Base-by-base conservation (phyloP, 2,888 invertebrate genomes). In the Erebia palarica region DNA sequence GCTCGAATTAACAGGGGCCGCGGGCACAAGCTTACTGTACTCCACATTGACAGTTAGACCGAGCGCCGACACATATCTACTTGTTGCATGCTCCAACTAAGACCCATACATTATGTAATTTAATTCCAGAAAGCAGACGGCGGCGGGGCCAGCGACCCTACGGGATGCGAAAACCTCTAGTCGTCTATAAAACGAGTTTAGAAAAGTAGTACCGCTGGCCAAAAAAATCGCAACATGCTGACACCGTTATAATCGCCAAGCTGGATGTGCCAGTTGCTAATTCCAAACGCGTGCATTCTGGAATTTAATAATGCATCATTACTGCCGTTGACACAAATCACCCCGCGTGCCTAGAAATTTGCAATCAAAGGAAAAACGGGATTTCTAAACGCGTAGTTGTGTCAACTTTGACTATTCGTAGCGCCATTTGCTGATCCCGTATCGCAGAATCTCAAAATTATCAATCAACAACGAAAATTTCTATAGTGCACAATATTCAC, bases 151-250 rank as follows among this genome's bases (percentile, higher is more conserved):
- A 91, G 85, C 92, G 93, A 92, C 93, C 93, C 92, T 92, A 90
- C 89, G 91, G 93, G 93, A 91, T 90, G 90, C 92, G 91, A 92
- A 92, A 92, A 91, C 91, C 90, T 91, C 93, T 92, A 93, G 92
- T 89, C 89, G 91, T 91, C 92, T 92, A 92, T 89, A 92, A 80
- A 94, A 94, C 93, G 92, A 92, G 93, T 93, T 93, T 93, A 92
- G 91, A 92, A 92, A 93, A 92, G 93, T 91, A 92, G 93, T 91
- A 92, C 92, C 93, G 92, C 93, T 92, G 89, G 88, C 93, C 94
- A 93, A 94, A 93, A 94, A 94, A 94, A 93, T 94, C 92, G 92
- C 93, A 92, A 93, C 93, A 93, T 93, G 93, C 92, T 93, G 93
- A 92, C 93, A 94, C 93, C 93, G 93, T 94, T 94, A 94, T 91